Percentiles rank a stretch among this genome's conserved stretches.
These are phyloP conservation scores for Serilophus lunatus DNA, from an alignment of 2,113 vertebrate genomes.

Conservation along the genomic window DNA sequence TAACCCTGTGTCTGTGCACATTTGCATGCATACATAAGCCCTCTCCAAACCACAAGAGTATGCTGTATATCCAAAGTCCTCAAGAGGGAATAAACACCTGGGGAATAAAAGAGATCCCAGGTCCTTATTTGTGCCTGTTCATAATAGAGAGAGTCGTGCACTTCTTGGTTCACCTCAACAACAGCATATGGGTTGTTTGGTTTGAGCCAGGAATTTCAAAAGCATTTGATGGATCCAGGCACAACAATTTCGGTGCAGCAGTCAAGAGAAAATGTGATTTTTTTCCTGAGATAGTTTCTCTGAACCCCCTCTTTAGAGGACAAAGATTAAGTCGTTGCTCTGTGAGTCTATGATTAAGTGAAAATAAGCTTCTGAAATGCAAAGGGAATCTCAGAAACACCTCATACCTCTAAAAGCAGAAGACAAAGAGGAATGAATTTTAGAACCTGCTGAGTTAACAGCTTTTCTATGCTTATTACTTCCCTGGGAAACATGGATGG, in stretches of 20 bases:
- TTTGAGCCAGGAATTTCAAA: background rate
- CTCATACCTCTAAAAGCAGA: background rate
- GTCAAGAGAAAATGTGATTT: background rate
- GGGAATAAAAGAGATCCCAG: background rate
- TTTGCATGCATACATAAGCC: background rate
- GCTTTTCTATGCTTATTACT: background rate
- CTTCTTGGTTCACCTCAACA: background rate
- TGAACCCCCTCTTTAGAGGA: background rate
- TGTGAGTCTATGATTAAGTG: background rate
- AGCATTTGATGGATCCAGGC: background rate
- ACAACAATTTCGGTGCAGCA: background rate
- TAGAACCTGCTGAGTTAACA: background rate
- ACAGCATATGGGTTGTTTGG: background rate
- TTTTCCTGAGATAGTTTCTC: background rate
- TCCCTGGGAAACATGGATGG: background rate
- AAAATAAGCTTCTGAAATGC: background rate
- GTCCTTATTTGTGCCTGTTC: background rate
- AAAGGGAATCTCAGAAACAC: background rate
- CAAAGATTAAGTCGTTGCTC: background rate
- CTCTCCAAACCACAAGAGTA: background rate
- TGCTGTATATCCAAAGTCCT: background rate
- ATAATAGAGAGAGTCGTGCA: background rate
- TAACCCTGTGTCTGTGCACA: background rate
- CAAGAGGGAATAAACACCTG: background rate
- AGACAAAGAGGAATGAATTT: background rate